Evolutionary conservation across 37 sponge, comb jelly and placozoan species (phyloP), one percentile per base, ranked within the genome.

Genomic region (Halichondria panicea): DNA sequence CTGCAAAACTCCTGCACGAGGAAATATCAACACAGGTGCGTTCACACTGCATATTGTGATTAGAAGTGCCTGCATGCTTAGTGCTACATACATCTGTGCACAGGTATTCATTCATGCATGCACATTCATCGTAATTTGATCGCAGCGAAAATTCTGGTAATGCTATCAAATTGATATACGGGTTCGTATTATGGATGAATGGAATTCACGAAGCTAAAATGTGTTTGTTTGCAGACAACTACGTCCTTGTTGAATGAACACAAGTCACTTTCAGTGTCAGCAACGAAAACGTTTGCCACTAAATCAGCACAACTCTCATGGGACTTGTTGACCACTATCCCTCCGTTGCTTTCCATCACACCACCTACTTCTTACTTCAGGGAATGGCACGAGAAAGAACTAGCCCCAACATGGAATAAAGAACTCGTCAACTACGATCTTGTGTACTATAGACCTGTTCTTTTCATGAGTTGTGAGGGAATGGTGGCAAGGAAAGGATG

Each of bases 381-480:
- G 41, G 63, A 44, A 30, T 81, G 72, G 72, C 81, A 71, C 24
- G 72, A 81, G 11, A 70, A 57, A 21, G 75, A 74, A 35, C 27
- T 61, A 6, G 19, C n/a, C 4, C 67, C 69, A 35, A 28, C 43
- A 1, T 73, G 74, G 74, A 45, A 72, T 13, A 48, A 66, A 1
- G 32, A 46, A 41, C 57, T 59, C 1, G 2, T 19, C 7, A 27
- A 62, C 22, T 39, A 59, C 22, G 40, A 46, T 24, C 64, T 71
- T 3, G 59, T 81, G 18, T 81, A 81, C 25, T 81, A 63, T 44
- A 56, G 81, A 21, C 81, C 81, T 42, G 71, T 71, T 61, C 63
- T 81, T 50, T 81, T 81, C 39, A 50, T 61, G 7, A 73, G 74
- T 18, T 57, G 53, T 65, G 44, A 70, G 42, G 74, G 66, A 27